Evolutionary conservation across 2,888 invertebrate genomes (phyloP).

Genomic region (Cistogaster globosa): DNA sequence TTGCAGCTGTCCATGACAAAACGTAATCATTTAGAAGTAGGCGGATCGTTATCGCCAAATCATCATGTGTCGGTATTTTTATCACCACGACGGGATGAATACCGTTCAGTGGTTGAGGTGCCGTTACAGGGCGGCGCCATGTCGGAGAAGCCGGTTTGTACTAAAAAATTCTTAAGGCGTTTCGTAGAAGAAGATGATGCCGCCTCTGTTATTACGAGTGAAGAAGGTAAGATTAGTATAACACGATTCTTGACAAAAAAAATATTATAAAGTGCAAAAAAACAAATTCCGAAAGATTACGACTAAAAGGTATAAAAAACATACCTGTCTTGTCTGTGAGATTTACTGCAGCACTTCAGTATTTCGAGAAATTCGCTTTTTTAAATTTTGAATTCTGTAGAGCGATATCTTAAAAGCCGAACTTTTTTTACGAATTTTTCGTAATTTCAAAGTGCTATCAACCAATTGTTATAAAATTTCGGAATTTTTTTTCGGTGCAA

Average conservation of each 20-base stretch:
- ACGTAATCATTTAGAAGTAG: slow-evolving; percentile 79
- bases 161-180: slow-evolving; percentile 81
- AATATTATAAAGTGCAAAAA: no score
- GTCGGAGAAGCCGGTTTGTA: slow-evolving; percentile 81
- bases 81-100: slow-evolving; percentile 81
- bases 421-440: no score
- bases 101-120: slow-evolving; percentile 79
- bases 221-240: slow-evolving; percentile 78
- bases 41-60: slow-evolving; percentile 81
- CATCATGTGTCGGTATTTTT: slow-evolving; percentile 78
- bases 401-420: no score
- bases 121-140: slow-evolving; percentile 79
- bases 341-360: background rate
- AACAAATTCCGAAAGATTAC: no score
- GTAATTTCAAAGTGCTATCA: no score
- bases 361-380: background rate
- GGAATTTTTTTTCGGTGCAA: no score
- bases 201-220: slow-evolving; percentile 83
- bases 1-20: slow-evolving; percentile 81
- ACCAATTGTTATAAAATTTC: no score
- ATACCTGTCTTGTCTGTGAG: no score
- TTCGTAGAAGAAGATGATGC: slow-evolving; percentile 83
- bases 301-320: no score
- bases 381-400: no score
- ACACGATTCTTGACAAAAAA: no score